phyloP scores from a whole-genome alignment of 2,113 vertebrate genomes.

The Puffinus mauretanicus region DNA sequence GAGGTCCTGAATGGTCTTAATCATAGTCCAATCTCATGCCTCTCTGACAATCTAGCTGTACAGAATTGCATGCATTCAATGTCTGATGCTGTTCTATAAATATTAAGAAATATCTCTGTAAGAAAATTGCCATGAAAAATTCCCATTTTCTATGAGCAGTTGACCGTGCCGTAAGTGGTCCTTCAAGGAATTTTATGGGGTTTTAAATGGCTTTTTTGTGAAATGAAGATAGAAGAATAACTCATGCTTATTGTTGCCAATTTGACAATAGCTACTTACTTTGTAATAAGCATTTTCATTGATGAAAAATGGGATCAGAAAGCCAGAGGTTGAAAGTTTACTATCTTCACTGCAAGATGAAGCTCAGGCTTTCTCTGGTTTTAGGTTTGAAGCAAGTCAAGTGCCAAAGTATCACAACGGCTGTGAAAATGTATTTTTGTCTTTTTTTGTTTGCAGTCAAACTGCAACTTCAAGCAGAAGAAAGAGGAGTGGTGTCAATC shows the following conservation, averaged over 20 bases:
- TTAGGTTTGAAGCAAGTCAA: not conserved
- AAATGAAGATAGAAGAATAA: not conserved
- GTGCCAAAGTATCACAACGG: not conserved
- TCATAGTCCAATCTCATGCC: not conserved
- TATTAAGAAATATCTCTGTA: not conserved
- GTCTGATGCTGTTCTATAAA: rapidly evolving
- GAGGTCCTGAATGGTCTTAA: rapidly evolving
- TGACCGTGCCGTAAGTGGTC: rapidly evolving
- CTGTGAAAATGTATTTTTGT: not conserved
- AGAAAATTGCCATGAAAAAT: not conserved
- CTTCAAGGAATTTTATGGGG: not conserved
- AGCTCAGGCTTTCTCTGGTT: not conserved
- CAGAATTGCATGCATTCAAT: rapidly evolving
- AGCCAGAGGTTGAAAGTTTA: not conserved
- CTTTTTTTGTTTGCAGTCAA: slow-evolving; percentile 78
- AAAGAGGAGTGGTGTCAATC: slow-evolving; percentile 92
- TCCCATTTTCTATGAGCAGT: not conserved
- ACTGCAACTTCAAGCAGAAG: slow-evolving; percentile 92
- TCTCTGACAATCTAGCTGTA: not conserved
- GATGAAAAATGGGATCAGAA: not conserved
- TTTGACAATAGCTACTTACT: not conserved
- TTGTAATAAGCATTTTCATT: not conserved
- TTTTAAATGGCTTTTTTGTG: not conserved
- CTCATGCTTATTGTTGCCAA: rapidly evolving
- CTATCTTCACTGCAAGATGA: not conserved